Evolutionary conservation across 2,113 vertebrate genomes (phyloP), one percentile per base, ranked within the genome.

Genomic region (Tautogolabrus adspersus): DNA sequence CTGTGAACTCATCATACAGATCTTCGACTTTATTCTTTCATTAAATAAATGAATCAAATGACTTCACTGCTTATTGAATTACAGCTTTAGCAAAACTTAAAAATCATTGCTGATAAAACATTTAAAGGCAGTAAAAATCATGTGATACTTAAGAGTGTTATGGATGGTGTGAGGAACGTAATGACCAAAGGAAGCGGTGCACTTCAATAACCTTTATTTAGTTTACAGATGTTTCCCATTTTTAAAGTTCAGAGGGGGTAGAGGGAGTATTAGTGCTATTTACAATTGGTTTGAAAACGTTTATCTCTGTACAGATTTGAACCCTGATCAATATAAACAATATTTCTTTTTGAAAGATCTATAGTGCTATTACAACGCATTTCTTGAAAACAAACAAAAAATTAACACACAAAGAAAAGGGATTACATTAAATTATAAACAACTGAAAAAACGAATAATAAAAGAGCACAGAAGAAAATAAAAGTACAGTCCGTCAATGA

Each of bases 281-380:
- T 98, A 98, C 97, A 99, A 92, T 95, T 93, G 89, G 90, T 96
- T 97, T 95, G 95, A 96, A 97, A 97, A 97, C 90, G 30, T 96
- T 90, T 86, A 90, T 96, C 93, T 96, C 96, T 98, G 97, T 97
- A 98, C 97, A 99, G 95, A 97, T 97, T 96, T 96, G 77, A 96
- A 96, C 95, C 97, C 95, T 96, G 96, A 97, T 97, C 95, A 96
- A 95, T 97, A 97, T 96, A 96, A 98, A 97, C 95, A 97, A 93
- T 96, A 95, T 94, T 92, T 92, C 19, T 94, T 94, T 34, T 93
- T 95, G 95, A 95, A 96, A 93, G 95, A 95, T 94, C 96, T 96
- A 34, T 34, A 94, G 90, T 90, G 96, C 95, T 94, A 95, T 97
- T 93, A 96, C 94, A 96, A 97, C 96, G 96, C 95, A 91, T 96